A percentile compares a stretch with the other conserved stretches of the same genome.
Evolutionary conservation across 1,140 invertebrate species (phyloP).

Genomic region (Neomicropteryx cornuta): DNA sequence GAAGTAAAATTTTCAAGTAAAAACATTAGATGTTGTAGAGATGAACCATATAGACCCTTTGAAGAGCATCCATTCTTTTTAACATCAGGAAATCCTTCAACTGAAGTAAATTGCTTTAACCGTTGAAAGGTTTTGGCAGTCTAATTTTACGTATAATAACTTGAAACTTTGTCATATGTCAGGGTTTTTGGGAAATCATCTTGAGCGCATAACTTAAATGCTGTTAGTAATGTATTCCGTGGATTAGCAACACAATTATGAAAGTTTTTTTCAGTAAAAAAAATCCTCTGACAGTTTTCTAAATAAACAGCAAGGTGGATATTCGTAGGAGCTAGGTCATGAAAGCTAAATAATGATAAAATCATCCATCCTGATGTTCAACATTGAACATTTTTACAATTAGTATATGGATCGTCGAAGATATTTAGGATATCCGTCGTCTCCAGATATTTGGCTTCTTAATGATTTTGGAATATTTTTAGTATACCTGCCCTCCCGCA

Average conservation of each 20-base stretch:
- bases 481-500: too few species aligned
- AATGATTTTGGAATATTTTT: too few species aligned
- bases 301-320: constrained; percentile 16
- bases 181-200: constrained; percentile 17
- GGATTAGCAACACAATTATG: constrained; percentile 16
- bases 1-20: constrained; percentile 22
- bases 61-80: constrained; percentile 19
- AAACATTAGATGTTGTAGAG: constrained; percentile 28
- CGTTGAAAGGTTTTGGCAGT: constrained; percentile 16
- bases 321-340: constrained; percentile 4
- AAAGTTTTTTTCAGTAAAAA: constrained; percentile 17
- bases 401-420: too few species aligned
- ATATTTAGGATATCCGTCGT: too few species aligned
- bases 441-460: too few species aligned
- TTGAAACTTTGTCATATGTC: constrained; percentile 15
- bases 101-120: constrained; percentile 15
- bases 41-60: constrained; percentile 26
- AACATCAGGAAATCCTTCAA: constrained; percentile 14
- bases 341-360: too few species aligned
- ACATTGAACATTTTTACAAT: too few species aligned
- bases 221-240: constrained; percentile 16
- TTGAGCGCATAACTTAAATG: constrained; percentile 18
- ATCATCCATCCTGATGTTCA: constrained; percentile 4
- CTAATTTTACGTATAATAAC: constrained; percentile 18
- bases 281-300: constrained; percentile 12